Base-by-base conservation (phyloP, 1,140 invertebrate species). In the Aradophagus sp. region DNA sequence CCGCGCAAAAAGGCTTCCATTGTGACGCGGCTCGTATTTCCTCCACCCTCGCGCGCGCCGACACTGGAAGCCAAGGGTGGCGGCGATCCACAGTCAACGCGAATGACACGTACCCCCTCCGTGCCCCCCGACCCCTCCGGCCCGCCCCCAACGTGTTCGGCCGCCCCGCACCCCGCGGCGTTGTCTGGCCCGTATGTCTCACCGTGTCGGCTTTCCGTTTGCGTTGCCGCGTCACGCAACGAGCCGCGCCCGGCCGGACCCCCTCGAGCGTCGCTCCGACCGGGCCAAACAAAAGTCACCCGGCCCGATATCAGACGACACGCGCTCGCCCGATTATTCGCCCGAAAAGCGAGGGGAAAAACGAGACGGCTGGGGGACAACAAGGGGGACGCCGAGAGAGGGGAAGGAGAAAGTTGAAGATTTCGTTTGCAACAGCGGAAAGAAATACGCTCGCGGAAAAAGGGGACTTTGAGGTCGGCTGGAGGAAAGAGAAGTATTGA, bases 161-260 rank as follows among this genome's bases (percentile, higher is more conserved):
- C 20, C 20, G 4, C 20, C 20, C 20, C 8, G 4, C 20, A 41
- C 52, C 53, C 59, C 20, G 32, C 27, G 15, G 12, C 12, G 48
- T 32, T 31, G 47, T 67, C 70, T 73, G 74, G 56, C 73, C 76
- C 74, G 61, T 27, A 70, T 66, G 71, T 73, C 72, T 65, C 67
- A 70, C 52, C 69, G 79, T 75, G 78, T 80, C 77, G 75, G 79
- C 77, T 80, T 80, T 80, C 79, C 80, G 79, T 80, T 80, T 80
- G 78, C 77, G 77, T 78, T 79, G 76, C 73, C 77, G 77, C 78
- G 77, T 78, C 76, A 78, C 78, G 78, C 77, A 79, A 75, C 63
- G 70, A 74, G 56, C 77, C 70, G 58, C 70, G 66, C 73, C 72
- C 63, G 74, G 39, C 75, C 77, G 70, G 47, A 58, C 69, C 59